phyloP scores from a whole-genome alignment of 2,797 vertebrate species.

The Cryptoblepharus egeriae region DNA sequence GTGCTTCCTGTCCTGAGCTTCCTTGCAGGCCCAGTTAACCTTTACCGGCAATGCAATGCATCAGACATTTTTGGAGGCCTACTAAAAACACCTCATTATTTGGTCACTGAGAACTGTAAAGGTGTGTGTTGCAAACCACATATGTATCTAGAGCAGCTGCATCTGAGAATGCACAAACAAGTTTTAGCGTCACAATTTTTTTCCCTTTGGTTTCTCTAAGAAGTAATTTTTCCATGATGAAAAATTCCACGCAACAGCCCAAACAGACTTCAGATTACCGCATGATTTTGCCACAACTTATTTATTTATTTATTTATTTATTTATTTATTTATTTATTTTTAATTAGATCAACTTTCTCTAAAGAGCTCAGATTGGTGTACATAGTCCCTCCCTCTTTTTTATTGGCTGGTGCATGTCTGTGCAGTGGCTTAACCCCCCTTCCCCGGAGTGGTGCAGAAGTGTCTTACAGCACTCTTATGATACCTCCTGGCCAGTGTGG shows the following conservation, averaged over 20 bases:
- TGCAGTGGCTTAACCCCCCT: too few species aligned
- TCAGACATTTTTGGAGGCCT: conserved; percentile 14
- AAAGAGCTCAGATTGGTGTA: too few species aligned
- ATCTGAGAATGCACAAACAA: neutral
- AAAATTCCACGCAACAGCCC: neutral
- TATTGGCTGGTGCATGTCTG: too few species aligned
- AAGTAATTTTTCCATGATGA: neutral
- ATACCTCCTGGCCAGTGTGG: too few species aligned
- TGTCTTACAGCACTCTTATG: too few species aligned
- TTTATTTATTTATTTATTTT: too few species aligned
- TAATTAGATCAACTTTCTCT: too few species aligned
- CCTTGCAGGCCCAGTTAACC: conserved; percentile 55
- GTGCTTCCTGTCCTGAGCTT: conserved; percentile 48
- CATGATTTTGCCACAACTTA: neutral
- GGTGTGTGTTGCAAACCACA: neutral
- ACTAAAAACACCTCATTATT: conserved; percentile 2
- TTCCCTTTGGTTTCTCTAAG: neutral
- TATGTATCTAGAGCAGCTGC: neutral
- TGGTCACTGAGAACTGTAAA: neutral
- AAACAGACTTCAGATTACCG: neutral
- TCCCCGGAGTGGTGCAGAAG: too few species aligned
- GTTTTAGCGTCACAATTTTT: neutral
- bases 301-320: too few species aligned
- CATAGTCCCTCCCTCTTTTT: too few species aligned
- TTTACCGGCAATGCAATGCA: conserved; percentile 23